Conservation (phyloP, 2,113 vertebrate species). For the Corythornis cristatus region DNA sequence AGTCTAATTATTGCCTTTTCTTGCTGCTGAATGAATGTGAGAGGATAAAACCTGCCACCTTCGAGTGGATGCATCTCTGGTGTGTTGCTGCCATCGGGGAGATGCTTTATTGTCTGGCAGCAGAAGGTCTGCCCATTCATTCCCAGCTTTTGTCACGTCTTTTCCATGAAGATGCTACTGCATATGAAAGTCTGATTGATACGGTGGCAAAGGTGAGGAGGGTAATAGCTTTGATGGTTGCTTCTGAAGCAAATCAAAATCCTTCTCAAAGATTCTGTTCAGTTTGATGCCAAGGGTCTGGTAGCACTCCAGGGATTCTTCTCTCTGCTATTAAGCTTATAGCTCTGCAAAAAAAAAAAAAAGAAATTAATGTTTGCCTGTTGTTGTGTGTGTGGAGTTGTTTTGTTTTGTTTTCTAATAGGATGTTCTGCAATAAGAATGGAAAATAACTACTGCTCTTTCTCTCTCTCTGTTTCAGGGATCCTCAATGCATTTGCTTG, state of each 20-base stretch:
- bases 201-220: background rate
- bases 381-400: background rate
- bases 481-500: slow-evolving; percentile 69
- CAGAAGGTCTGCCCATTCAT: background rate
- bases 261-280: background rate
- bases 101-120: background rate
- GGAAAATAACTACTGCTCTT: slow-evolving; percentile 45
- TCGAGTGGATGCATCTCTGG: background rate
- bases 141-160: slow-evolving; percentile 7
- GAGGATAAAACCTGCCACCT: slow-evolving; percentile 18
- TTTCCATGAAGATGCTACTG: background rate
- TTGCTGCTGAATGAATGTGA: background rate
- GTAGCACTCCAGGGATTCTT: slow-evolving; percentile 14
- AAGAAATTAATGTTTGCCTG: background rate
- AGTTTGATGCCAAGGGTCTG: background rate
- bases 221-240: slow-evolving; percentile 5
- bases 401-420: background rate
- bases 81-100: background rate
- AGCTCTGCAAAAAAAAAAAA: background rate
- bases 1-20: background rate
- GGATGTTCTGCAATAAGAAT: background rate
- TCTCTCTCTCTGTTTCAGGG: slow-evolving; percentile 62
- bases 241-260: slow-evolving; percentile 13
- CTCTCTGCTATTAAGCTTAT: background rate
- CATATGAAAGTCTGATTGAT: slow-evolving; percentile 5